Base-by-base conservation (phyloP, 2,113 vertebrate genomes). In the Heloderma charlesbogerti region DNA sequence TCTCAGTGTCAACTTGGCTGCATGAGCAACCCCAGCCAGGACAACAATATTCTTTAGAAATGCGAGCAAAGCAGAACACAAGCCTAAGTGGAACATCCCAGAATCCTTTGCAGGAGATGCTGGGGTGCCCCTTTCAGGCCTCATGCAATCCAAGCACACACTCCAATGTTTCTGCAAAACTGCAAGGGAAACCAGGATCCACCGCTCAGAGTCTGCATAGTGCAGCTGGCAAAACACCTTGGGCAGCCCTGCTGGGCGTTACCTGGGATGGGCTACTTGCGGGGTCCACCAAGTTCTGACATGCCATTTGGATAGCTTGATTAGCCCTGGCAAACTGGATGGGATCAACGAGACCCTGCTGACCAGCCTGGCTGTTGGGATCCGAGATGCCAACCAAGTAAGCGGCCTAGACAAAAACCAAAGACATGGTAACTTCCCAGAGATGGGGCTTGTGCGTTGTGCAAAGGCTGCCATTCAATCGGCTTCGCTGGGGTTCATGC, bases 271-370 rank as follows among this genome's bases (percentile, higher is more conserved):
- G 99, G 93, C 99, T 99, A 94, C 99, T 99, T 1, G 98, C 98
- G 2, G 99, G 99, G 90, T 99, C 99, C 63, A 99, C 99, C 93
- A 99, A 95, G 91, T 99, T 99, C 97, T 99, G 99, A 93, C 99
- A 99, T 0, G 99, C 99, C 98, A 99, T 99, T 95, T 99, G 99
- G 96, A 99, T 99, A 0, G 99, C 99, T 92, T 99, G 99, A 94
- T 99, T 99, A 89, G 99, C 99, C 91, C 98, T 97, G 87, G 99
- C 99, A 96, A 99, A 99, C 77, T 99, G 99, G 95, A 99, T 99
- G 7, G 99, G 99, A 94, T 99, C 99, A 84, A 99, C 99, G 0
- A 99, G 97, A 29, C 99, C 99, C 94, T 99, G 99, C 66, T 99
- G 99, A 63, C 99, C 99, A 0, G 99, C 99, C 93, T 99, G 99